Conservation (phyloP, 2,888 invertebrate genomes). For the Gastrophysa polygoni region DNA sequence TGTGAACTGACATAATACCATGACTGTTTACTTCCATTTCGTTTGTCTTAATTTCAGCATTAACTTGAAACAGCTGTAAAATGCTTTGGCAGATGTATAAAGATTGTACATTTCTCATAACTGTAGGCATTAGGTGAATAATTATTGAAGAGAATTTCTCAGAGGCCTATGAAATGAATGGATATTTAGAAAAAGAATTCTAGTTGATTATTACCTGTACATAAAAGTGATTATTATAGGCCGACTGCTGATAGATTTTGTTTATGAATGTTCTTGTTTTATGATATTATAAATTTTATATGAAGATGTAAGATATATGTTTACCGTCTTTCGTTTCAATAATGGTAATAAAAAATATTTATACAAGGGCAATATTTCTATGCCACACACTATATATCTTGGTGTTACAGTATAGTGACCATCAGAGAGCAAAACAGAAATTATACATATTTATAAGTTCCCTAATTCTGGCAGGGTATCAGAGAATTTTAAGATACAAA, state of each 20-base stretch:
- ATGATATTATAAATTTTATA: conserved; percentile 36
- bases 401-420: too few relatives aligned
- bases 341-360: conserved; percentile 23
- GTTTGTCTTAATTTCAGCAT: not conserved
- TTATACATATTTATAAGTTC: too few relatives aligned
- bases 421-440: too few relatives aligned
- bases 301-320: conserved; percentile 34
- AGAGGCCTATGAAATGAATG: not conserved
- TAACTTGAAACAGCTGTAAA: conserved; percentile 2
- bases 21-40: not conserved
- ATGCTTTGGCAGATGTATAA: conserved; percentile 5
- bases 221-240: conserved; percentile 8
- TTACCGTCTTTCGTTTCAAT: conserved; percentile 26
- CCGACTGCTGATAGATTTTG: conserved; percentile 3
- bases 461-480: too few relatives aligned
- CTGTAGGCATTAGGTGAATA: not conserved
- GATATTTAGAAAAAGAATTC: conserved; percentile 5
- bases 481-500: too few relatives aligned
- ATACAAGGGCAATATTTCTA: conserved; percentile 15
- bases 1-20: not conserved
- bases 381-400: too few relatives aligned
- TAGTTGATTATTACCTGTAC: conserved; percentile 5
- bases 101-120: conserved; percentile 3
- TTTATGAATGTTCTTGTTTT: conserved; percentile 29
- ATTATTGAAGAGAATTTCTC: not conserved